Conservation (phyloP, 2,797 vertebrate genomes). For the Poliocrania exsul region DNA sequence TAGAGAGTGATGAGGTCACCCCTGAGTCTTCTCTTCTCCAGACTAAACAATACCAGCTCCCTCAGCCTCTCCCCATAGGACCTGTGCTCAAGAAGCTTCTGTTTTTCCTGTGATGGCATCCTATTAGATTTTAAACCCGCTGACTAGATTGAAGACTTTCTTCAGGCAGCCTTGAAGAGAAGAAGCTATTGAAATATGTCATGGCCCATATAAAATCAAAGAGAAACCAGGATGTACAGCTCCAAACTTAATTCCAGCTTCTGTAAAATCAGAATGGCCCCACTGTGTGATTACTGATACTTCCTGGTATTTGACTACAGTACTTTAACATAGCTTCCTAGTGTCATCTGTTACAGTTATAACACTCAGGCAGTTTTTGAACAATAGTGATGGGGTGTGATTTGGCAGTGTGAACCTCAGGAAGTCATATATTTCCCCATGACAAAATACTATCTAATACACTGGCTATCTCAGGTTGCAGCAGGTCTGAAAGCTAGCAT, state of each 20-base stretch:
- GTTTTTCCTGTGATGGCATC: background rate
- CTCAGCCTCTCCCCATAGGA: too few species aligned
- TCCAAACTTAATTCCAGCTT: background rate
- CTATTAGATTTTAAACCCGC: background rate
- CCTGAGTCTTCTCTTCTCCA: too few species aligned
- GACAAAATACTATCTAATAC: constrained; percentile 24
- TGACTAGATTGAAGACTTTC: background rate
- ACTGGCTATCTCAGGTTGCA: constrained; percentile 12
- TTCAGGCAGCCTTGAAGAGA: background rate
- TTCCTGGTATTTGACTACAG: background rate
- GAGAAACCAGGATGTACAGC: background rate
- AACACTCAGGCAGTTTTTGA: background rate
- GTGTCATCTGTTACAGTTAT: constrained; percentile 18
- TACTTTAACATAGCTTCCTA: background rate
- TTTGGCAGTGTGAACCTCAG: constrained; percentile 27
- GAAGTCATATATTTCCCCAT: constrained; percentile 7
- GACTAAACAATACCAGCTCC: too few species aligned
- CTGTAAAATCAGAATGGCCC: background rate
- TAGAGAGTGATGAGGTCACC: too few species aligned
- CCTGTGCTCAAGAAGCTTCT: background rate
- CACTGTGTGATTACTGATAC: background rate
- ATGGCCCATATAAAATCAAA: background rate
- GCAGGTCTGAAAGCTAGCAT: background rate
- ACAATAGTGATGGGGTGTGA: background rate
- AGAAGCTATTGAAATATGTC: background rate